A percentile compares a stretch with the other conserved stretches of the same genome.
Evolutionary conservation across 2,797 vertebrate species (phyloP).

Genomic region (Apodemus agrarius): DNA sequence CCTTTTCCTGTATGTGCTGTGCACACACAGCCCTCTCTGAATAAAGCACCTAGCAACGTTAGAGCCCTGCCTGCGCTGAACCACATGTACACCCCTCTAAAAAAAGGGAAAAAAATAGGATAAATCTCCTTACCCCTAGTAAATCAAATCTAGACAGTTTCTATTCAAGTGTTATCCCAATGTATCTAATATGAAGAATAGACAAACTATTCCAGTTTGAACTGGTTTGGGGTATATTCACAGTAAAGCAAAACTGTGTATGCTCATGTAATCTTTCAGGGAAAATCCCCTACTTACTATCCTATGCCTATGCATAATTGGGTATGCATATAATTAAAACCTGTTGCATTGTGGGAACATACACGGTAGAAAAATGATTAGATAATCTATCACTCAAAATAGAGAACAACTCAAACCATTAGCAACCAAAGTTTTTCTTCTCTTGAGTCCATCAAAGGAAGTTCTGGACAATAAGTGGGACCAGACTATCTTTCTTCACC

Average conservation of each 20-base stretch:
- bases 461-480: background rate
- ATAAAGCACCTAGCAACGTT: background rate
- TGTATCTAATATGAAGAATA: background rate
- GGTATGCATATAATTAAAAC: background rate
- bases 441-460: background rate
- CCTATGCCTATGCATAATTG: background rate
- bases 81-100: background rate
- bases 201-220: background rate
- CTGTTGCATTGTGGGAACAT: background rate
- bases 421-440: background rate
- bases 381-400: background rate
- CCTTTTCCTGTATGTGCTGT: background rate
- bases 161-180: background rate
- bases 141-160: background rate
- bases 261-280: background rate
- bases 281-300: background rate
- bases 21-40: background rate
- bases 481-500: background rate
- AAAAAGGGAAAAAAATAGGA: background rate
- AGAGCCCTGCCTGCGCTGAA: background rate
- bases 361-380: background rate
- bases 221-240: background rate
- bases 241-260: background rate
- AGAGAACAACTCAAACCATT: background rate
- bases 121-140: background rate